Conservation (phyloP, 2,113 vertebrate genomes). For the Dasypus novemcinctus region DNA sequence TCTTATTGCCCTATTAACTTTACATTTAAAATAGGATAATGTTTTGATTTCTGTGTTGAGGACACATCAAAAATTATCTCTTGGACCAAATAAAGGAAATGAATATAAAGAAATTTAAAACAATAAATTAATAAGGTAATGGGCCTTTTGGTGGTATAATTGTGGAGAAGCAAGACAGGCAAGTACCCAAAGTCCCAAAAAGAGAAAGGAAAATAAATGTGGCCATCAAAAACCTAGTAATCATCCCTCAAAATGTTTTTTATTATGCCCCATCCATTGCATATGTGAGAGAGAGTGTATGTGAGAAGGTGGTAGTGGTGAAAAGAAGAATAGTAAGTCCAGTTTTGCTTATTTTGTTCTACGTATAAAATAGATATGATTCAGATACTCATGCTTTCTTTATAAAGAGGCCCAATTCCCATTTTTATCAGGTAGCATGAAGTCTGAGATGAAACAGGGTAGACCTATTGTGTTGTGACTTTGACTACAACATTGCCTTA, state of each 20-base stretch:
- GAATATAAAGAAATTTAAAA: constrained; percentile 28
- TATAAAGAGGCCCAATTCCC: background rate
- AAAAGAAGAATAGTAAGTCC: background rate
- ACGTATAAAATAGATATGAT: background rate
- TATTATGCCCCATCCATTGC: background rate
- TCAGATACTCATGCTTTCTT: background rate
- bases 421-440: background rate
- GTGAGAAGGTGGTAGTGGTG: no score
- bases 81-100: constrained; percentile 18
- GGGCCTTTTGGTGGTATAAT: background rate
- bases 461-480: constrained; percentile 17
- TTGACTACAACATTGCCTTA: constrained; percentile 45
- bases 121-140: background rate
- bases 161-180: background rate
- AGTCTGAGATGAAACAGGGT: constrained; percentile 41
- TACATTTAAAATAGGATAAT: background rate
- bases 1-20: background rate
- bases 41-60: constrained; percentile 45
- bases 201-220: background rate
- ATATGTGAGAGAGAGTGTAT: background rate
- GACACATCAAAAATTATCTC: constrained; percentile 10
- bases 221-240: background rate
- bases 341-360: background rate
- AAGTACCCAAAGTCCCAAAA: background rate
- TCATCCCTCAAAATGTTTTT: background rate